Evolutionary conservation across 2,113 vertebrate species (phyloP).

Genomic region (Seriola dumerili): DNA sequence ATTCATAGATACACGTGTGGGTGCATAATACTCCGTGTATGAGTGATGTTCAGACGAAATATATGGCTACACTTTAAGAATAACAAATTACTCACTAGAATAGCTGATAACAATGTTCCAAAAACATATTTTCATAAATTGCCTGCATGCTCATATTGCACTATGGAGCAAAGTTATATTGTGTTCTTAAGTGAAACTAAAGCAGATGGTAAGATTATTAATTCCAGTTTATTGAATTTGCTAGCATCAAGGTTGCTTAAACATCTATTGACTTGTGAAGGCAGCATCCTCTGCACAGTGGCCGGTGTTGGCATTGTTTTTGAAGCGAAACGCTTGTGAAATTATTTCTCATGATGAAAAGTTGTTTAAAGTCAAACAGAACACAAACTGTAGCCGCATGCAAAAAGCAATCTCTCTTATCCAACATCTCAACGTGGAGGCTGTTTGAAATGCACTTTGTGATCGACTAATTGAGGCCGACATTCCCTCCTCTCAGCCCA

Average conservation of each 20-base stretch:
- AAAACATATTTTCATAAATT: not conserved
- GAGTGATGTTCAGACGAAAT: not conserved
- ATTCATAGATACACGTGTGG: conserved; percentile 25
- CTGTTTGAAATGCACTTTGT: conserved; percentile 50
- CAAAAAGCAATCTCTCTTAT: not conserved
- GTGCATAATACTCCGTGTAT: not conserved
- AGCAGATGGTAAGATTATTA: not conserved
- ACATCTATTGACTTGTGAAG: conserved; percentile 9
- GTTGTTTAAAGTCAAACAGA: conserved; percentile 26
- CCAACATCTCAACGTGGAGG: conserved; percentile 10
- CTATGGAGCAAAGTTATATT: not conserved
- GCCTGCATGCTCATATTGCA: conserved; percentile 1
- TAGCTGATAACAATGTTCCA: not conserved
- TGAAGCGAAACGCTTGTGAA: conserved; percentile 31
- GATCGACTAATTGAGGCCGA: conserved; percentile 45
- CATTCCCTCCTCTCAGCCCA: conserved; percentile 6
- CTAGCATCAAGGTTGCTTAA: conserved; percentile 3
- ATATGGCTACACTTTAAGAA: not conserved
- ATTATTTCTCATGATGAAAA: conserved; percentile 11
- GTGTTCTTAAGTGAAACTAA: not conserved
- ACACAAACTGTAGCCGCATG: not conserved
- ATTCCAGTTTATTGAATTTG: conserved; percentile 24
- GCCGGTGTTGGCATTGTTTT: not conserved
- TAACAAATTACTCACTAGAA: not conserved
- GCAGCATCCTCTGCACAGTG: not conserved